Evolutionary conservation across 2,888 invertebrate genomes (phyloP).

Genomic region (Malthinus flaveolus): DNA sequence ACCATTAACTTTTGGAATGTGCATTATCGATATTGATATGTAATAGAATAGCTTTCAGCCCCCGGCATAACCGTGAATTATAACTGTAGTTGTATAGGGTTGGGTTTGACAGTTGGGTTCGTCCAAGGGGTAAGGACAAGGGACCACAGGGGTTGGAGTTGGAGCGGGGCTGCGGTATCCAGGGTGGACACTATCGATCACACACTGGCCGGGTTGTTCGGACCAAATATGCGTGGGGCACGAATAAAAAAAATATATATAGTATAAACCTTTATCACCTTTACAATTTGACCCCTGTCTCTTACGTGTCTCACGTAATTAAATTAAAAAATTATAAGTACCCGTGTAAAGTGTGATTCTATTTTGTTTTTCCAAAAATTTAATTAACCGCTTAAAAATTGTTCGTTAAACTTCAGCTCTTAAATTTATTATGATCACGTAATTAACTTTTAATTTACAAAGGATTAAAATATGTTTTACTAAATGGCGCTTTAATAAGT

Average conservation of each 20-base stretch:
- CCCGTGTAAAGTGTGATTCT: no score
- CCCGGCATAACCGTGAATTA: constrained; percentile 33
- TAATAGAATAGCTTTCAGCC: constrained; percentile 27
- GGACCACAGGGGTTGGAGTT: constrained; percentile 20
- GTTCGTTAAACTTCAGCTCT: no score
- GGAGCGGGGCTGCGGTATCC: constrained; percentile 43
- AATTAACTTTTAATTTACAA: no score
- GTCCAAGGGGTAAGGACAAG: constrained; percentile 28
- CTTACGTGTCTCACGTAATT: no score
- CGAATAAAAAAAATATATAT: constrained; percentile 29
- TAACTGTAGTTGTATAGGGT: constrained; percentile 37
- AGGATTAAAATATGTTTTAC: no score
- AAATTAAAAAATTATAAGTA: no score
- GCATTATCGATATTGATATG: constrained; percentile 27
- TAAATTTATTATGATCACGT: no score
- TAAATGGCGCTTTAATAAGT: no score
- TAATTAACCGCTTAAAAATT: no score
- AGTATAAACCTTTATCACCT: constrained; percentile 34
- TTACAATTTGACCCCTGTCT: constrained; percentile 6
- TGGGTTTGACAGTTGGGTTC: constrained; percentile 39
- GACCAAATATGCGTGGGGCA: constrained; percentile 42
- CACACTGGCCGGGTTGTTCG: constrained; percentile 47
- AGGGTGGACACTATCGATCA: constrained; percentile 54
- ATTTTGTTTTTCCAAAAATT: no score
- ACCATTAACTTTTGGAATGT: constrained; percentile 25